Percentiles rank a stretch among this genome's conserved stretches.
Evolutionary conservation across 2,888 invertebrate species (phyloP).

Genomic region (Heliconius ismenius): DNA sequence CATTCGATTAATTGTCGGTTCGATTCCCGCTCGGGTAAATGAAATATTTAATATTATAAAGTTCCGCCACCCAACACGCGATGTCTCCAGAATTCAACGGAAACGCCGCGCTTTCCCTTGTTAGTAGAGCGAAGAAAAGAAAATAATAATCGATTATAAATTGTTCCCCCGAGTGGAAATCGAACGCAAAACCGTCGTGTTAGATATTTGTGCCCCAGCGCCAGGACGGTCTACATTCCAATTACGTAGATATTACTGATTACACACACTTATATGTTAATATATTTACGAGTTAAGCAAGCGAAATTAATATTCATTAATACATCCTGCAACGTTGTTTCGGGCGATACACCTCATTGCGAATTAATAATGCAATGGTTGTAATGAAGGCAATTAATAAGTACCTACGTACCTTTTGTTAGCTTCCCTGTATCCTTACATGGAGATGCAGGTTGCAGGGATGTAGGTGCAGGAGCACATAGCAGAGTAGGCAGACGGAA

Average conservation of each 20-base stretch:
- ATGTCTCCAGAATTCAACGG: too few species aligned
- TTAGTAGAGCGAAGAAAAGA: neutral
- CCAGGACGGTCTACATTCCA: neutral
- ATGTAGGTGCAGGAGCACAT: too few species aligned
- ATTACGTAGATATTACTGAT: constrained; percentile 5
- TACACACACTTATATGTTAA: neutral
- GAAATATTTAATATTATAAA: too few species aligned
- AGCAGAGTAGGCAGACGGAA: too few species aligned
- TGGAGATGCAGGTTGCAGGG: too few species aligned
- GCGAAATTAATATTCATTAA: neutral
- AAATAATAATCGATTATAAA: neutral
- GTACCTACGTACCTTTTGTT: neutral
- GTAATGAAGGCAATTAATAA: neutral
- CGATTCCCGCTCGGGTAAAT: too few species aligned
- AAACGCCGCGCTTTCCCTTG: neutral
- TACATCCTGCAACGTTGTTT: neutral
- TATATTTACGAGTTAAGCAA: neutral
- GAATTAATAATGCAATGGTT: neutral
- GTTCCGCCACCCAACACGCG: too few species aligned
- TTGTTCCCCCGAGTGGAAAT: neutral
- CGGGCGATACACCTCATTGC: neutral
- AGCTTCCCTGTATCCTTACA: neutral
- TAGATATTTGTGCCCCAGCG: neutral
- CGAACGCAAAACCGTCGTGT: neutral
- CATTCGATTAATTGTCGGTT: too few species aligned